Evolutionary conservation across 2,113 vertebrate species (phyloP).

Genomic region (Triplophysa siluroides): DNA sequence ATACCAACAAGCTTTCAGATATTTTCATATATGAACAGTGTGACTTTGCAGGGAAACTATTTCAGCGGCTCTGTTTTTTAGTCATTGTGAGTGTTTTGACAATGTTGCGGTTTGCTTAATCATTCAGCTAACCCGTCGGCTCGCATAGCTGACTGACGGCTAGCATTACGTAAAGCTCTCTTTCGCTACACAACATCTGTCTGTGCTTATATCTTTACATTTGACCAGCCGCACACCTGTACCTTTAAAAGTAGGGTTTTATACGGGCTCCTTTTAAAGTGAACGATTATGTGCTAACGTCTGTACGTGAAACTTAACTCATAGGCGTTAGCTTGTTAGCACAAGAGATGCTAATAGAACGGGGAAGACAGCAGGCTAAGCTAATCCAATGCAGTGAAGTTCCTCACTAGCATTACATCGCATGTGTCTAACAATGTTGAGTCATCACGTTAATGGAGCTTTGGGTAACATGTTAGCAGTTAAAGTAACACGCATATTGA

Average conservation of each 20-base stretch:
- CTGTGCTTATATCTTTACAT: background rate
- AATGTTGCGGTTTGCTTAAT: conserved; percentile 32
- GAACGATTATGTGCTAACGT: background rate
- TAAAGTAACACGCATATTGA: background rate
- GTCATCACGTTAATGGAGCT: background rate
- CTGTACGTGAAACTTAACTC: background rate
- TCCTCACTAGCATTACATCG: background rate
- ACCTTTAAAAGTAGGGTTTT: background rate
- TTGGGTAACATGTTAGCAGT: background rate
- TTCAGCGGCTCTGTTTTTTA: background rate
- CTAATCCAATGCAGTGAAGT: conserved; percentile 17
- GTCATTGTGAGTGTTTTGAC: background rate
- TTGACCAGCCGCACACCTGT: background rate
- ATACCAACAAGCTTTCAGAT: background rate
- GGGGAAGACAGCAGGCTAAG: conserved; percentile 19
- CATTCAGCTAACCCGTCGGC: background rate
- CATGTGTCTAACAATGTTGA: background rate
- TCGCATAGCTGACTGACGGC: background rate
- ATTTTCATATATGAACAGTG: background rate
- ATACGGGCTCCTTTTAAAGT: background rate
- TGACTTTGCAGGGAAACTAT: background rate
- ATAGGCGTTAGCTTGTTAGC: conserved; percentile 30
- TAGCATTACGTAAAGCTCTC: background rate
- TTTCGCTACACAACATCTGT: background rate
- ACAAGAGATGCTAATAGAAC: conserved; percentile 4